Evolutionary conservation across 2,888 invertebrate species (phyloP).

Genomic region (Flabesymbios commensalis): DNA sequence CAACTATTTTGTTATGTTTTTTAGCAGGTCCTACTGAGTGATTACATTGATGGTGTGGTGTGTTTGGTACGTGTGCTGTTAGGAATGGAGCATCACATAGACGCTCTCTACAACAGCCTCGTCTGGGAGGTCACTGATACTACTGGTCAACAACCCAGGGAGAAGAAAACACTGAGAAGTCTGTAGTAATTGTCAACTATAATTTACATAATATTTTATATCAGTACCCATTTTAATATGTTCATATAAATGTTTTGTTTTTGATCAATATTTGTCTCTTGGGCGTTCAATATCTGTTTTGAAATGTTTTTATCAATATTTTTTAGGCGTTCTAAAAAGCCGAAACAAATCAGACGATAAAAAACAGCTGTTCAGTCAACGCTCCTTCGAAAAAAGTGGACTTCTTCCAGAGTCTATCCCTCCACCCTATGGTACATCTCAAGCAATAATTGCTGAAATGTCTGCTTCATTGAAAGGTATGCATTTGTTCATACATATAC

Average conservation of each 20-base stretch:
- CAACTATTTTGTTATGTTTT: background rate
- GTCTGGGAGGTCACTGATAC: conserved; percentile 50
- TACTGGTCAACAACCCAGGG: conserved; percentile 40
- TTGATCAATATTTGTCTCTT: no score
- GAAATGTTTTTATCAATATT: no score
- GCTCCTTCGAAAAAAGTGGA: conserved; percentile 30
- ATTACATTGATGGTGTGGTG: conserved; percentile 39
- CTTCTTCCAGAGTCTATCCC: conserved; percentile 32
- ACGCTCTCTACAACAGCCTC: conserved; percentile 43
- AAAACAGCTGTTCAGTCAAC: conserved; percentile 18
- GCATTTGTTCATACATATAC: no score
- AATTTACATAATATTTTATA: conserved; percentile 1
- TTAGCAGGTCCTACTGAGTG: background rate
- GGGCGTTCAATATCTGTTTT: no score
- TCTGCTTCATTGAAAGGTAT: conserved; percentile 14
- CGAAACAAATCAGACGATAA: conserved; percentile 31
- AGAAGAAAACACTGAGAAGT: conserved; percentile 49
- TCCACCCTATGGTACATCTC: conserved; percentile 21
- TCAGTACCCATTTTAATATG: no score
- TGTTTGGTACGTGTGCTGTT: conserved; percentile 45
- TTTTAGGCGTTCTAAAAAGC: conserved; percentile 50
- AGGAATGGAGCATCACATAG: conserved; percentile 48
- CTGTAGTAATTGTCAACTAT: background rate
- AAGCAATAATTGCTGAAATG: conserved; percentile 10
- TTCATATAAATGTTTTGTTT: no score